Base-by-base conservation (phyloP, 1,140 invertebrate genomes). In the Brachystomella parvula region DNA sequence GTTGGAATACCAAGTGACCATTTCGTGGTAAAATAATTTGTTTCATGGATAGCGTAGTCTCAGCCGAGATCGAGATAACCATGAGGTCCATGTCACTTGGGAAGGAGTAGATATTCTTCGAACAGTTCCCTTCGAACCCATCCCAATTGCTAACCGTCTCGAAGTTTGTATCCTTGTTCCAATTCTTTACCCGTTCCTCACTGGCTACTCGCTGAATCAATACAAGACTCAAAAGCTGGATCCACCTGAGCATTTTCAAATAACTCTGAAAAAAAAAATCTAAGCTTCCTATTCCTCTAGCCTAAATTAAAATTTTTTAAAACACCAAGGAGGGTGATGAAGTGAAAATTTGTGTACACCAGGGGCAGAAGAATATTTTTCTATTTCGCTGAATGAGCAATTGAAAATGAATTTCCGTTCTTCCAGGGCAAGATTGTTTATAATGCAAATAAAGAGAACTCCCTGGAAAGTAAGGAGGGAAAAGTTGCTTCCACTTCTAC, bases 21-120 rank as follows among this genome's bases (percentile, higher is more conserved):
- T 69, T 71, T 32, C 63, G 24, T 35, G 72, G 72, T 47, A 73
- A 61, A 58, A 73, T 66, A 53, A 73, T 73, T 68, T 73, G 69
- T 65, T 73, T 73, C 19, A 31, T 67, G 21, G 35, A 31, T 47
- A 73, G 39, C 17, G 29, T 62, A 17, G 60, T n/a, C 3, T 39
- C 26, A 6, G 56, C 19, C 21, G 72, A 69, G 12, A 71, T 32
- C 26, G 67, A 47, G 15, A 73, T 63, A 9, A 73, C 72, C 31
- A 63, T 64, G 32, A 30, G 32, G 15, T 71, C 65, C 72, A 71
- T 66, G 47, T 67, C 63, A 19, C 53, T 47, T 26, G 66, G 64
- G 49, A 73, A 73, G 53, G 66, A 68, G 47, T 63, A 73, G 64
- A 73, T 73, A 58, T 70, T 71, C 65, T 32, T 3, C 6, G 66